These are phyloP conservation scores for Acanthornis magna DNA, from an alignment of 2,797 vertebrate genomes.

Conservation along the genomic window DNA sequence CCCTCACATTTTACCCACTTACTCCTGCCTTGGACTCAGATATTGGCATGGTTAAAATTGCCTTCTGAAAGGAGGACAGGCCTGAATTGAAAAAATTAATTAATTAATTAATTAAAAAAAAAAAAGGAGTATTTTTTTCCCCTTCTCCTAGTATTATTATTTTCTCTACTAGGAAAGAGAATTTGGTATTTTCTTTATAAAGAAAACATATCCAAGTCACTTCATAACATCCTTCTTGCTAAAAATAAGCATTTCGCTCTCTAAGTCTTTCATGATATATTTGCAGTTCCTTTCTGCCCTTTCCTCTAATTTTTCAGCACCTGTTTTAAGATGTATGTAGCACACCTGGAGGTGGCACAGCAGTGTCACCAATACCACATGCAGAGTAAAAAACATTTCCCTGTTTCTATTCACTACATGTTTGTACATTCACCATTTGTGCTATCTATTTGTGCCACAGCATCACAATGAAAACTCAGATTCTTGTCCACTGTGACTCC, in stretches of 20 bases:
- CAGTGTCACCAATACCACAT: fast-evolving
- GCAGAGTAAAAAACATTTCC: not conserved
- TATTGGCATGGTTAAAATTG: not conserved
- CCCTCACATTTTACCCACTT: not conserved
- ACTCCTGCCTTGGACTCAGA: not conserved
- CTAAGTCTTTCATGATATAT: not conserved
- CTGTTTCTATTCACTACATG: not conserved
- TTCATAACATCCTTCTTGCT: not conserved
- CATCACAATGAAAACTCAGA: not conserved
- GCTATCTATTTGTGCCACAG: not conserved
- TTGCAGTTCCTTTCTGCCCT: not conserved
- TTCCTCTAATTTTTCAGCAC: not conserved
- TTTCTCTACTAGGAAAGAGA: not conserved
- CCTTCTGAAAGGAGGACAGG: not conserved
- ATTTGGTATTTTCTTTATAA: not conserved
- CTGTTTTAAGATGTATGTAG: not conserved
- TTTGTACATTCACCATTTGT: not conserved
- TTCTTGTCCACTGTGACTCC: not conserved
- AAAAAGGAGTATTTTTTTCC: no score
- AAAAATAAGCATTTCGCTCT: not conserved
- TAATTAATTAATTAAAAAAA: no score
- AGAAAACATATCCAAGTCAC: not conserved
- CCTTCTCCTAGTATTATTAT: not conserved
- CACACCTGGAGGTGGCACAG: not conserved
- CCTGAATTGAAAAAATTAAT: not conserved